Evolutionary conservation across 2,113 vertebrate genomes (phyloP).

Genomic region (Lampris incognitus): DNA sequence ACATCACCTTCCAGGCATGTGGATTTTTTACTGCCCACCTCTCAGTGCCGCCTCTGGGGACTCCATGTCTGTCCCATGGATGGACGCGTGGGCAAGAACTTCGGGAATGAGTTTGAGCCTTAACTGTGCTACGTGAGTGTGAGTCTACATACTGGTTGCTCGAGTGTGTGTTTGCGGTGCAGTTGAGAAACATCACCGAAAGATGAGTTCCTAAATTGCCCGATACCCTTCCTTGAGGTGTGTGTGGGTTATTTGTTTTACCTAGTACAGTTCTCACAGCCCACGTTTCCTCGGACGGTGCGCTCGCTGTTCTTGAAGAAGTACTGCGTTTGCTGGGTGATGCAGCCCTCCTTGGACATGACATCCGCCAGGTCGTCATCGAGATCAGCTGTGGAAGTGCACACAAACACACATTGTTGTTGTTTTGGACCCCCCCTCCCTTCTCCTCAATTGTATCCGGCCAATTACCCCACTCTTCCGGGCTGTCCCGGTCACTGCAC

Average conservation of each 20-base stretch:
- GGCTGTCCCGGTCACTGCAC: too few species aligned
- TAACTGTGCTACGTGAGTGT: background rate
- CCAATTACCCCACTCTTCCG: too few species aligned
- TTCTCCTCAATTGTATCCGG: too few species aligned
- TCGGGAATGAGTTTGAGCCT: background rate
- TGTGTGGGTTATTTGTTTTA: conserved; percentile 63
- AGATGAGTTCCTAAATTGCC: background rate
- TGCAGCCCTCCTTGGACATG: conserved; percentile 90
- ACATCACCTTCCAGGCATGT: conserved; percentile 70
- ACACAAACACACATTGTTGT: background rate
- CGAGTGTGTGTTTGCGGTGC: background rate
- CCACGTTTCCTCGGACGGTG: conserved; percentile 87
- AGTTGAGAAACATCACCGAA: background rate
- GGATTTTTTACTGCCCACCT: conserved; percentile 52
- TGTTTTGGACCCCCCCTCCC: too few species aligned
- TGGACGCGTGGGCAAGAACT: conserved; percentile 16
- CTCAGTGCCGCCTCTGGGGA: conserved; percentile 41
- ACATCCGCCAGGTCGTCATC: conserved; percentile 84
- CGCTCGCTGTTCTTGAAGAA: conserved; percentile 87
- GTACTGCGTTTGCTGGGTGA: conserved; percentile 95
- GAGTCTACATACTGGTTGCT: background rate
- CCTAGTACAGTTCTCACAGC: conserved; percentile 95
- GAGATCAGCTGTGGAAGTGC: conserved; percentile 83
- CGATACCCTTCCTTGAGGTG: background rate
- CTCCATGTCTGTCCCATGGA: conserved; percentile 43